phyloP scores from a whole-genome alignment of 2,797 vertebrate genomes.

The Microcaecilia unicolor region DNA sequence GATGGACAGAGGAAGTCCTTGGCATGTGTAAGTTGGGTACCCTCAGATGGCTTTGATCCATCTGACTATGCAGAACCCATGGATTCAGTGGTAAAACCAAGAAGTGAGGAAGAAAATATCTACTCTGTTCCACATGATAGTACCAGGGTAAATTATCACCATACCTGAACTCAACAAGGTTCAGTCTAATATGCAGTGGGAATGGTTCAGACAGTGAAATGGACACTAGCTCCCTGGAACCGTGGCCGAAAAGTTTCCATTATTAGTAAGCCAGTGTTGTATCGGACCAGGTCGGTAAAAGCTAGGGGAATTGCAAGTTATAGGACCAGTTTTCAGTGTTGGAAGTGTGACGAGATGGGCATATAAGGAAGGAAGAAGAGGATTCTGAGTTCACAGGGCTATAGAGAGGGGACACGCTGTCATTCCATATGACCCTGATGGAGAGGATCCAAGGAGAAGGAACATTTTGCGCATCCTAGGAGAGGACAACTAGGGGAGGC shows the following conservation, averaged over 20 bases:
- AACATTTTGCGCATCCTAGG: slow-evolving; percentile 86
- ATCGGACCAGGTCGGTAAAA: slow-evolving; percentile 76
- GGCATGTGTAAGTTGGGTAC: slow-evolving; percentile 73
- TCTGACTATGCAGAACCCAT: slow-evolving; percentile 93
- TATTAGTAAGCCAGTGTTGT: slow-evolving; percentile 77
- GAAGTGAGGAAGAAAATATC: slow-evolving; percentile 85
- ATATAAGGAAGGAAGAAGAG: slow-evolving; percentile 72
- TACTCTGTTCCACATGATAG: slow-evolving; percentile 95
- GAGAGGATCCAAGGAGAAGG: slow-evolving; percentile 78
- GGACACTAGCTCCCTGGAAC: slow-evolving; percentile 84
- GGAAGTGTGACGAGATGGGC: slow-evolving; percentile 84
- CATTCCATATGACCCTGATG: slow-evolving; percentile 63
- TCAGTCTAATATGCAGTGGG: slow-evolving; percentile 78
- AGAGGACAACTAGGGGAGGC: slow-evolving; percentile 73
- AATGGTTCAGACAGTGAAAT: slow-evolving; percentile 92
- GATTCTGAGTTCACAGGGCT: slow-evolving; percentile 55
- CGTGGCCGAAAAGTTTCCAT: slow-evolving; percentile 72
- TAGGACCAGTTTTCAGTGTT: slow-evolving; percentile 80
- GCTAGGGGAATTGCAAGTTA: slow-evolving; percentile 85
- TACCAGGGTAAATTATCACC: slow-evolving; percentile 96
- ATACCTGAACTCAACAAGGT: slow-evolving; percentile 88
- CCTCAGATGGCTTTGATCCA: slow-evolving; percentile 81
- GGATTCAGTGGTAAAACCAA: slow-evolving; percentile 84
- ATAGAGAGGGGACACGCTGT: slow-evolving; percentile 79
- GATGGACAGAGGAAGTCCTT: slow-evolving; percentile 70